These are phyloP conservation scores for Lepus americanus DNA, from an alignment of 2,113 vertebrate genomes.

Conservation along the genomic window DNA sequence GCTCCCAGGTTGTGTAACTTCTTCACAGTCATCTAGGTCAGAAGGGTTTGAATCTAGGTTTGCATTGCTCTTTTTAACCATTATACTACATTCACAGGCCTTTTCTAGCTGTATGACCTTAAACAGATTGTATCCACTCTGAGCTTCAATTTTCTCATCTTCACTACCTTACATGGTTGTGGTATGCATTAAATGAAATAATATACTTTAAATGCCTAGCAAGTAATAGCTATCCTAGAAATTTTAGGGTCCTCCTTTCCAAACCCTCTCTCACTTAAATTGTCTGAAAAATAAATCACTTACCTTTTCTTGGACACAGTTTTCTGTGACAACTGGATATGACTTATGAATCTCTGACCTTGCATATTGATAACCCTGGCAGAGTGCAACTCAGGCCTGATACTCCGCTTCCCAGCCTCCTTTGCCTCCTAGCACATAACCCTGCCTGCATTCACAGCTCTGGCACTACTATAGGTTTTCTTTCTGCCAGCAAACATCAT, in stretches of 20 bases:
- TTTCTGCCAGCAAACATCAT: constrained; percentile 83
- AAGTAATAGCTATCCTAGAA: constrained; percentile 32
- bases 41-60: constrained; percentile 44
- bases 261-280: background rate
- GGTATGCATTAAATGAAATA: constrained; percentile 29
- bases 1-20: background rate
- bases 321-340: constrained; percentile 19
- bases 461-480: constrained; percentile 78
- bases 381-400: background rate
- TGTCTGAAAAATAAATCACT: constrained; percentile 13
- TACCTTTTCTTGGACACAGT: background rate
- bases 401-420: background rate
- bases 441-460: constrained; percentile 46
- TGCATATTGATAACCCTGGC: background rate
- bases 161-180: background rate
- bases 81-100: background rate
- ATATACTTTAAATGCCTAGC: background rate
- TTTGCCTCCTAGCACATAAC: constrained; percentile 14
- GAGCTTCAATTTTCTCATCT: constrained; percentile 24
- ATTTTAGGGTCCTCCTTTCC: constrained; percentile 47
- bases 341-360: constrained; percentile 28
- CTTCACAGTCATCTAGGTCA: background rate
- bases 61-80: constrained; percentile 19
- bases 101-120: background rate
- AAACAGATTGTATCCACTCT: background rate